These are phyloP conservation scores for Paradoxurus hermaphroditus DNA, from an alignment of 2,113 vertebrate genomes.

Conservation along the genomic window DNA sequence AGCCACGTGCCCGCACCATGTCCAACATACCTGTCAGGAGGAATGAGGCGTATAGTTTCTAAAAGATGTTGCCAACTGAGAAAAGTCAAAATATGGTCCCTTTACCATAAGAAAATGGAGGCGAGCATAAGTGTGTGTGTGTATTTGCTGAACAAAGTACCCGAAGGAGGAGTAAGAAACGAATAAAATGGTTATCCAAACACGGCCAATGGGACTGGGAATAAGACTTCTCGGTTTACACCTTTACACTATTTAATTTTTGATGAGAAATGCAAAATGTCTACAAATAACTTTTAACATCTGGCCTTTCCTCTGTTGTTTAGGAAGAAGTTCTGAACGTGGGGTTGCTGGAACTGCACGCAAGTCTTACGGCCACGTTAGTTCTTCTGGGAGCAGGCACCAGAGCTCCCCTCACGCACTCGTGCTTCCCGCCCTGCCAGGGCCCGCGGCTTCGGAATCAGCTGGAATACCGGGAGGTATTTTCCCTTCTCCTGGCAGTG, in stretches of 20 bases:
- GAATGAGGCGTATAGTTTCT: accelerated
- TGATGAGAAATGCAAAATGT: neutral
- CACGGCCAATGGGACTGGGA: neutral
- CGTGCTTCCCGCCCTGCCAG: neutral
- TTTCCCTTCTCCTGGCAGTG: too few relatives aligned
- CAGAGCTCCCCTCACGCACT: accelerated
- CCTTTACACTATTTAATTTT: neutral
- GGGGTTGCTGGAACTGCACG: neutral
- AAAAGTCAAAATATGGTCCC: neutral
- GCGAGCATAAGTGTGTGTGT: neutral
- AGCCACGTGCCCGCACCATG: accelerated
- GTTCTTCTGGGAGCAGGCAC: neutral
- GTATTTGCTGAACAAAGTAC: neutral
- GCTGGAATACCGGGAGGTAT: accelerated
- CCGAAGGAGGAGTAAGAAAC: neutral
- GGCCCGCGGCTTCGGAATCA: neutral
- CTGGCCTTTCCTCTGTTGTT: neutral
- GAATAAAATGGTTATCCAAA: neutral
- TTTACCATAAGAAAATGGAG: neutral
- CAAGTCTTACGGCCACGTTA: accelerated
- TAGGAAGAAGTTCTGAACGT: neutral
- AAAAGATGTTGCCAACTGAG: too few relatives aligned
- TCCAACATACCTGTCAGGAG: accelerated
- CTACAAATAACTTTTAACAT: neutral
- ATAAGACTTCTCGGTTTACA: neutral